Evolutionary conservation across 2,888 invertebrate genomes (phyloP).

Genomic region (Steinernema carpocapsae): DNA sequence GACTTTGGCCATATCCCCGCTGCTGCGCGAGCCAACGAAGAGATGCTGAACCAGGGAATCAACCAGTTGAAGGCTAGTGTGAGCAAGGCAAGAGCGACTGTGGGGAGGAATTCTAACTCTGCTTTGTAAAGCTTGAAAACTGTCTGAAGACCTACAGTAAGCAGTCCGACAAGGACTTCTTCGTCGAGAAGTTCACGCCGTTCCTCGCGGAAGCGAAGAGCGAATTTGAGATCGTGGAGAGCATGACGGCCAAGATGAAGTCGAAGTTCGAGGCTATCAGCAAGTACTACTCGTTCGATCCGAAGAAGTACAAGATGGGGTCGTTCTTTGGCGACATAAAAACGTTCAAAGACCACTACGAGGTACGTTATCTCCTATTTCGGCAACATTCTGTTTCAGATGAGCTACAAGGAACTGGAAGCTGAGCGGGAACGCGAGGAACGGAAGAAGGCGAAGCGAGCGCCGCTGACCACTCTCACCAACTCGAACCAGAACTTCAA

Average conservation of each 20-base stretch:
- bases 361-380: conserved; percentile 73
- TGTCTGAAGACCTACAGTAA: conserved; percentile 86
- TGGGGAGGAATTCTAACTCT: not conserved
- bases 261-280: conserved; percentile 82
- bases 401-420: conserved; percentile 6
- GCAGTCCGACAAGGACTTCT: conserved; percentile 79
- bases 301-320: conserved; percentile 88
- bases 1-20: conserved; percentile 88
- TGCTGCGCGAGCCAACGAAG: conserved; percentile 76
- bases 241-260: conserved; percentile 91
- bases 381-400: not conserved
- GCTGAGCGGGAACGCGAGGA: conserved; percentile 4
- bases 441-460: conserved; percentile 14
- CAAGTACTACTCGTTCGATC: conserved; percentile 89
- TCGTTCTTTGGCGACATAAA: conserved; percentile 95
- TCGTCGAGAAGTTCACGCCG: conserved; percentile 86
- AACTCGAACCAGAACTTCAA: conserved; percentile 37
- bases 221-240: conserved; percentile 85
- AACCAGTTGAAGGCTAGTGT: conserved; percentile 46
- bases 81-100: conserved; percentile 44
- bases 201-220: conserved; percentile 81
- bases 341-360: conserved; percentile 88
- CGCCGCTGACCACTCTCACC: conserved; percentile 1
- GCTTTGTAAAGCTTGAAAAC: conserved; percentile 77
- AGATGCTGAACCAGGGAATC: conserved; percentile 71